phyloP scores from a whole-genome alignment of 2,113 vertebrate genomes.

The Osmerus eperlanus region DNA sequence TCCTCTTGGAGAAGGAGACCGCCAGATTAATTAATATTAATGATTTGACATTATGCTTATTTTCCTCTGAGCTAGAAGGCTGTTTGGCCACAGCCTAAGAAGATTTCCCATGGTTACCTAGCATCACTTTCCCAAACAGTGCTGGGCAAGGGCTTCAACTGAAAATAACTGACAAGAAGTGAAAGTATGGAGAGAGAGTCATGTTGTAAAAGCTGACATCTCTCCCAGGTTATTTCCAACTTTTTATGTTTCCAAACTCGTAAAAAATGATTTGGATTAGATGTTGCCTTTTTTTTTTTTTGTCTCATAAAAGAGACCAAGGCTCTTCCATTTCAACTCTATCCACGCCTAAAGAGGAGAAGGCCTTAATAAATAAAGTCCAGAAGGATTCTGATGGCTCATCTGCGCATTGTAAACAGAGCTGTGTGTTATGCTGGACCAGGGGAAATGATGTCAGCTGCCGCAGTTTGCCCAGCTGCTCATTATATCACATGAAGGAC shows the following conservation, averaged over 20 bases:
- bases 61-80: slow-evolving; percentile 39
- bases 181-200: slow-evolving; percentile 40
- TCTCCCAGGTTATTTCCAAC: slow-evolving; percentile 37
- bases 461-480: too few relatives aligned
- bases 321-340: background rate
- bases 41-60: slow-evolving; percentile 4
- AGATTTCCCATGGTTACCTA: slow-evolving; percentile 57
- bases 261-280: slow-evolving; percentile 40
- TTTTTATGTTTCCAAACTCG: slow-evolving; percentile 47
- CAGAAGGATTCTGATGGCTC: too few relatives aligned
- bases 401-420: too few relatives aligned
- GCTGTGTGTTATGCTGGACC: too few relatives aligned
- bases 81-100: slow-evolving; percentile 46
- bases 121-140: slow-evolving; percentile 63
- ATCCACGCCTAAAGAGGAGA: too few relatives aligned
- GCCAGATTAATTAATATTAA: background rate
- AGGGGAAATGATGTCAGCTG: too few relatives aligned
- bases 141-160: slow-evolving; percentile 30
- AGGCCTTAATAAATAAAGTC: too few relatives aligned
- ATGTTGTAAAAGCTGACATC: slow-evolving; percentile 58
- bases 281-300: slow-evolving; percentile 7
- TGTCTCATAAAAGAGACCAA: background rate
- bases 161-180: slow-evolving; percentile 45
- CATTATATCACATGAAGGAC: too few relatives aligned
- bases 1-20: background rate